Conservation (phyloP, 1,140 invertebrate species). For the Atta colombica region DNA sequence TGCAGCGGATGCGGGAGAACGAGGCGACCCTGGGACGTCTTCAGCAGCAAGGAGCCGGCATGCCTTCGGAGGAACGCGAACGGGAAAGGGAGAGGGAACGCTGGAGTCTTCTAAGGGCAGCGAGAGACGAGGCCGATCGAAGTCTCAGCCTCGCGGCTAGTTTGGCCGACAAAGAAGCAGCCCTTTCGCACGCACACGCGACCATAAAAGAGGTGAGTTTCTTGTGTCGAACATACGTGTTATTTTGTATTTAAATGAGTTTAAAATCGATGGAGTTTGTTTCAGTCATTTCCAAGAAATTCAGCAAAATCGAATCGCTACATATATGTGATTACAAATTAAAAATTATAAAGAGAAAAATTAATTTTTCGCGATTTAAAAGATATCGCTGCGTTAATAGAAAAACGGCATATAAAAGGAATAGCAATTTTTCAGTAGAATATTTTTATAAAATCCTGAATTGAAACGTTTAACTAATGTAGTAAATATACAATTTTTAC, state of each 20-base stretch:
- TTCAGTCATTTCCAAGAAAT: neutral
- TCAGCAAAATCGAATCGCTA: neutral
- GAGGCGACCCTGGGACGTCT: conserved; percentile 90
- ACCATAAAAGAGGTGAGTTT: conserved; percentile 92
- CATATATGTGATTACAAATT: neutral
- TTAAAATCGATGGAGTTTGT: neutral
- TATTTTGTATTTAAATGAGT: conserved; percentile 25
- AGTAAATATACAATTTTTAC: too few species aligned
- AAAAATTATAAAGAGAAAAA: neutral
- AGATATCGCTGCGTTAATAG: neutral
- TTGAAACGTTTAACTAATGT: too few species aligned
- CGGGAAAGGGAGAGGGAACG: conserved; percentile 94
- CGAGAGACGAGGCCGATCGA: conserved; percentile 95
- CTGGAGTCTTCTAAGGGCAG: conserved; percentile 94
- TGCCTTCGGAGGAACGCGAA: conserved; percentile 89
- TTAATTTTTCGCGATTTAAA: neutral
- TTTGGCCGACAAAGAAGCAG: conserved; percentile 94
- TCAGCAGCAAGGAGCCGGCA: conserved; percentile 82
- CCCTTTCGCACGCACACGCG: conserved; percentile 93
- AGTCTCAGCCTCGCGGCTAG: conserved; percentile 94
- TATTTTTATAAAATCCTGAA: too few species aligned
- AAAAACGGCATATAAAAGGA: too few species aligned
- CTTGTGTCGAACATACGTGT: neutral
- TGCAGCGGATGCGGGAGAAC: conserved; percentile 91
- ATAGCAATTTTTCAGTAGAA: too few species aligned